Conservation (phyloP, 2,113 vertebrate genomes). For the Hemicordylus capensis region DNA sequence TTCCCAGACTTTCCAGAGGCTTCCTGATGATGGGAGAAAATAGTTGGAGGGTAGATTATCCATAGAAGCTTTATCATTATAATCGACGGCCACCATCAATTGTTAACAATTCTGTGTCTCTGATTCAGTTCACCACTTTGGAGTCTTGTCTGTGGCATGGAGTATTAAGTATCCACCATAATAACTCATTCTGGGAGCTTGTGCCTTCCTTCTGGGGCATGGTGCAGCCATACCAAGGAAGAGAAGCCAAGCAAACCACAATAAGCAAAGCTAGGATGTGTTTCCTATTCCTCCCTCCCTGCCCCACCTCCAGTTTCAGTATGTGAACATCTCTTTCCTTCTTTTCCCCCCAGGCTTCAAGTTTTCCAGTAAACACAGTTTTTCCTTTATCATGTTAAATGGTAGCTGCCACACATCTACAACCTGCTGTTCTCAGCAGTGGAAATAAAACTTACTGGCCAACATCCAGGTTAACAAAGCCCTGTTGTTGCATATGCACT, state of each 20-base stretch:
- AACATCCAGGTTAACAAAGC: too few species aligned
- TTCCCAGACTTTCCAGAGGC: background rate
- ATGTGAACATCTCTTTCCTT: too few species aligned
- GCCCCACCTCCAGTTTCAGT: too few species aligned
- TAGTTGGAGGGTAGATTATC: background rate
- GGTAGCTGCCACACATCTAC: background rate
- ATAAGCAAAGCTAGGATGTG: background rate
- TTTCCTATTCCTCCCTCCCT: background rate
- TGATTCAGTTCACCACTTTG: background rate
- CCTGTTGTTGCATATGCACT: too few species aligned
- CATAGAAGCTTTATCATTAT: background rate
- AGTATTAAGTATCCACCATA: background rate
- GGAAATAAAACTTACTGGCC: conserved; percentile 1
- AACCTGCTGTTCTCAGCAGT: background rate
- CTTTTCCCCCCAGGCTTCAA: too few species aligned
- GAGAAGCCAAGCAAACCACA: background rate
- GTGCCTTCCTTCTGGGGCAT: background rate
- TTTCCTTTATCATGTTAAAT: background rate
- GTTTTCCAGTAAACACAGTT: conserved; percentile 26
- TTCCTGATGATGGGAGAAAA: background rate
- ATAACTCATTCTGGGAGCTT: background rate
- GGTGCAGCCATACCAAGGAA: background rate
- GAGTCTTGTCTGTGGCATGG: background rate
- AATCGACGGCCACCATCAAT: background rate
- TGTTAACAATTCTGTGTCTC: background rate